phyloP scores from a whole-genome alignment of 2,797 vertebrate genomes.

The Galaxias olidus region DNA sequence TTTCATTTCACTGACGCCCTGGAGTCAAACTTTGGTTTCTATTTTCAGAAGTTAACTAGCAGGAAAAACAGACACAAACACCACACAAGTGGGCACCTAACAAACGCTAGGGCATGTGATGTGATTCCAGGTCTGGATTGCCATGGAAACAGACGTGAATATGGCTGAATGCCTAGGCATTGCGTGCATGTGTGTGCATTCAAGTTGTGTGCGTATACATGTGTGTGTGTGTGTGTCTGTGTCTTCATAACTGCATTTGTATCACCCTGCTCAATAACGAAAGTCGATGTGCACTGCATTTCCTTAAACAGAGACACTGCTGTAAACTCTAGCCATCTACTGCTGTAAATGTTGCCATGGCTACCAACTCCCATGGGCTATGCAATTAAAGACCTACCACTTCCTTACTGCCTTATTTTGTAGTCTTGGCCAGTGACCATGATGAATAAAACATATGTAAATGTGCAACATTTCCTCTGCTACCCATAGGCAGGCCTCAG shows the following conservation, averaged over 20 bases:
- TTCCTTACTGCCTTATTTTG: slow-evolving; percentile 71
- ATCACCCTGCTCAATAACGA: slow-evolving; percentile 10
- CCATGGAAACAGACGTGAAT: slow-evolving; percentile 74
- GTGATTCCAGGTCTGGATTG: slow-evolving; percentile 64
- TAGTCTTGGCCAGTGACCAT: slow-evolving; percentile 53
- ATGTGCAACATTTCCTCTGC: slow-evolving; percentile 53
- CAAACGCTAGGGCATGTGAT: slow-evolving; percentile 65
- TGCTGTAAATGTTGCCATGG: slow-evolving; percentile 69
- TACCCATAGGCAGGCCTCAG: slow-evolving; percentile 47
- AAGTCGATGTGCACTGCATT: slow-evolving; percentile 29
- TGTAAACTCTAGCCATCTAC: slow-evolving; percentile 50
- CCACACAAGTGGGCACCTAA: slow-evolving; percentile 66
- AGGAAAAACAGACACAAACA: slow-evolving; percentile 64
- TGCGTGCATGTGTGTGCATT: slow-evolving; percentile 23
- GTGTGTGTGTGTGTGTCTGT: slow-evolving; percentile 5
- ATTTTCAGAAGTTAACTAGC: slow-evolving; percentile 72
- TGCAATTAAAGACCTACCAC: slow-evolving; percentile 71
- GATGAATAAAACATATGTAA: slow-evolving; percentile 75
- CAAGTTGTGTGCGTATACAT: slow-evolving; percentile 20
- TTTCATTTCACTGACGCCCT: slow-evolving; percentile 44
- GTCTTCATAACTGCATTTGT: neutral
- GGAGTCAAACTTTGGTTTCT: slow-evolving; percentile 60
- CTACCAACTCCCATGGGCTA: slow-evolving; percentile 65
- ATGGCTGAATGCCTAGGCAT: slow-evolving; percentile 62
- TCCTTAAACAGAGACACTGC: slow-evolving; percentile 50